Evolutionary conservation across 2,797 vertebrate genomes (phyloP).

Genomic region (Enteromius fasciolatus): DNA sequence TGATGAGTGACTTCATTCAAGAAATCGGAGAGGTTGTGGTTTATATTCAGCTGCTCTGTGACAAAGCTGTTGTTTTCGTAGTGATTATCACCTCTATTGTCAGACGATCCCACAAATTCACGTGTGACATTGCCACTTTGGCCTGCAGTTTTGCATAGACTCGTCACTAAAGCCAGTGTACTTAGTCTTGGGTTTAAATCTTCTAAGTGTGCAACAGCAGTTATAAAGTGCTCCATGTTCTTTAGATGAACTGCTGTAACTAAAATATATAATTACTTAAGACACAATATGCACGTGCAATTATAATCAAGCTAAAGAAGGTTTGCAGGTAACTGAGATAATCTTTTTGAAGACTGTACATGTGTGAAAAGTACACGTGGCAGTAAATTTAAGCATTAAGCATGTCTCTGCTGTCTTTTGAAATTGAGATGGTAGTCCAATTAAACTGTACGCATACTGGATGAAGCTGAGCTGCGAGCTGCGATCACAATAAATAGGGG

Average conservation of each 20-base stretch:
- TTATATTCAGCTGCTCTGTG: conserved; percentile 64
- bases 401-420: neutral
- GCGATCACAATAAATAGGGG: too few relatives aligned
- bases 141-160: conserved; percentile 65
- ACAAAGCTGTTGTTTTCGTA: conserved; percentile 31
- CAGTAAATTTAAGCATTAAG: neutral
- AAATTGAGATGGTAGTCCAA: neutral
- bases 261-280: neutral
- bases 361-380: neutral
- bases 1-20: conserved; percentile 70
- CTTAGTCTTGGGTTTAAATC: conserved; percentile 57
- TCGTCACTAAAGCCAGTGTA: conserved; percentile 55
- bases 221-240: conserved; percentile 77
- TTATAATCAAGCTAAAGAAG: neutral
- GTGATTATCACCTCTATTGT: conserved; percentile 39
- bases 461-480: neutral
- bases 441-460: neutral
- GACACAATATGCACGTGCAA: neutral
- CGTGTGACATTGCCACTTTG: conserved; percentile 66
- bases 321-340: neutral
- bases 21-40: conserved; percentile 68
- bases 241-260: conserved; percentile 68
- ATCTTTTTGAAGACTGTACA: neutral
- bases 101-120: conserved; percentile 66
- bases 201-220: conserved; percentile 72